Evolutionary conservation across 2,797 vertebrate genomes (phyloP).

Genomic region (Octomys mimax): DNA sequence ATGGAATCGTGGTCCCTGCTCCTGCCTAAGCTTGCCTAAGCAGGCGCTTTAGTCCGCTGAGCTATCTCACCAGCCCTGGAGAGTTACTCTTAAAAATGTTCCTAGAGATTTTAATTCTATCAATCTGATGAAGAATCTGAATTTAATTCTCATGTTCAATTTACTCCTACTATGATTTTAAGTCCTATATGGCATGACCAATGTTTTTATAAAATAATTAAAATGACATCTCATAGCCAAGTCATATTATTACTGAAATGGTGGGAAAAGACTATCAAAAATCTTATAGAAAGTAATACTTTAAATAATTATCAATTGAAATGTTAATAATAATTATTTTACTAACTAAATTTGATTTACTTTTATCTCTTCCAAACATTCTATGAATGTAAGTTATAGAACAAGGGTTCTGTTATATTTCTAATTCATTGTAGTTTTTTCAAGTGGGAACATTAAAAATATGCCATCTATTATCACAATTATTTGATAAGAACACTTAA

Average conservation of each 20-base stretch:
- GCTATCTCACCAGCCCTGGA: not conserved
- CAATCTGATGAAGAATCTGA: not conserved
- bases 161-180: not conserved
- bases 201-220: not conserved
- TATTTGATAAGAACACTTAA: not conserved
- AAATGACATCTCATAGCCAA: not conserved
- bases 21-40: too few species aligned
- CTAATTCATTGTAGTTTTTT: slow-evolving; percentile 9
- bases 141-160: not conserved
- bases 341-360: slow-evolving; percentile 19
- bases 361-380: slow-evolving; percentile 4
- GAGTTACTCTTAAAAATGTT: not conserved
- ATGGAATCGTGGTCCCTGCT: too few species aligned
- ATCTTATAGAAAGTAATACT: not conserved
- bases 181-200: not conserved
- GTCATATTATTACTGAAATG: not conserved
- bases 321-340: not conserved
- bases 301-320: not conserved
- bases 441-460: not conserved
- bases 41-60: too few species aligned
- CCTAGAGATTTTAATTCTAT: not conserved
- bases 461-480: not conserved
- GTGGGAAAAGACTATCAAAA: not conserved
- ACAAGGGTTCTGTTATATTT: not conserved
- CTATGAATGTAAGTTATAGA: not conserved